Evolutionary conservation across 2,113 vertebrate genomes (phyloP).

Genomic region (Mormoops blainvillei): DNA sequence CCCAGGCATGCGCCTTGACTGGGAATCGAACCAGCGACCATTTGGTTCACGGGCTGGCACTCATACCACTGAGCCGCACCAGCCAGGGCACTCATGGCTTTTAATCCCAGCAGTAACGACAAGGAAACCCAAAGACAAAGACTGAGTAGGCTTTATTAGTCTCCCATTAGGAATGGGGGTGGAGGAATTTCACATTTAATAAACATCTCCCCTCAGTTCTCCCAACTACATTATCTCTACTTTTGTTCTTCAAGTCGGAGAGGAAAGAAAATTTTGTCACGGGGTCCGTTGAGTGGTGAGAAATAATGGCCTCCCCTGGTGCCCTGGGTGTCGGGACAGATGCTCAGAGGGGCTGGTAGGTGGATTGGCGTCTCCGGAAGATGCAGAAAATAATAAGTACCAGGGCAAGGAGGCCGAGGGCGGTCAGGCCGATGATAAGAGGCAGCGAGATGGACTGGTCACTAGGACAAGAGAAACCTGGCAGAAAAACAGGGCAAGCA

Average conservation of each 20-base stretch:
- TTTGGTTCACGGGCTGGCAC: no score
- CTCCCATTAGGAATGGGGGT: not conserved
- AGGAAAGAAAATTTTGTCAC: not conserved
- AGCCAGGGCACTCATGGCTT: not conserved
- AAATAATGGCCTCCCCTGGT: not conserved
- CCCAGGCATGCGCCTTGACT: no score
- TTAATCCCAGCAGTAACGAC: slow-evolving; percentile 39
- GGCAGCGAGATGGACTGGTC: slow-evolving; percentile 78
- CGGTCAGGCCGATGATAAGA: slow-evolving; percentile 83
- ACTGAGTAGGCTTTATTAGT: not conserved
- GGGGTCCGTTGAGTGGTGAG: not conserved
- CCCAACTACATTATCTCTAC: not conserved
- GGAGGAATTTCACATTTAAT: not conserved
- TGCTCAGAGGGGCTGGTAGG: slow-evolving; percentile 87
- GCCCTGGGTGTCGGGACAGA: not conserved
- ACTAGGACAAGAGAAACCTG: slow-evolving; percentile 62
- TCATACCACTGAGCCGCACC: no score
- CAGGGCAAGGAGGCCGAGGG: slow-evolving; percentile 82
- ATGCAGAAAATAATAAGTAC: slow-evolving; percentile 83
- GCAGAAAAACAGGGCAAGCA: not conserved
- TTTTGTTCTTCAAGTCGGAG: slow-evolving; percentile 7
- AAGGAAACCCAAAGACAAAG: not conserved
- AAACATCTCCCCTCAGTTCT: not conserved
- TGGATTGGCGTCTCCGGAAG: slow-evolving; percentile 68
- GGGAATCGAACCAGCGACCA: no score